These are phyloP conservation scores for Acronicta leporina DNA, from an alignment of 2,888 invertebrate genomes.

Conservation along the genomic window DNA sequence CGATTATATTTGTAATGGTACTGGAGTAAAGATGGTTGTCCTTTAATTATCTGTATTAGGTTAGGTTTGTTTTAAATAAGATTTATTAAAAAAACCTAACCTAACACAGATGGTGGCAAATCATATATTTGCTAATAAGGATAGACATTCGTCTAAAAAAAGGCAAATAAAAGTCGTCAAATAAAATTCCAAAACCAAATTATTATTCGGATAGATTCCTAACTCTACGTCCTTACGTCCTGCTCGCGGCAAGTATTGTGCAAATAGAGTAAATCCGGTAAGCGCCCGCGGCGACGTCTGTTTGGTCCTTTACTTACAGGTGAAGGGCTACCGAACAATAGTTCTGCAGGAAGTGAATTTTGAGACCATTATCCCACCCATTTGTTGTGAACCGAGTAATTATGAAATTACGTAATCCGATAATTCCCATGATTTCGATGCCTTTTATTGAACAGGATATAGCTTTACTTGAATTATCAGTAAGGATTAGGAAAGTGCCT, in stretches of 20 bases:
- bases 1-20: too few relatives aligned
- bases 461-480: not conserved
- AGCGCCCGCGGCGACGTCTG: slow-evolving; percentile 69
- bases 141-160: too few relatives aligned
- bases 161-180: too few relatives aligned
- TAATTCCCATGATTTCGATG: slow-evolving; percentile 21
- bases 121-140: too few relatives aligned
- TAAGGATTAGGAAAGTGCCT: not conserved
- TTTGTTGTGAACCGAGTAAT: slow-evolving; percentile 27
- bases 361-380: slow-evolving; percentile 26
- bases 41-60: too few relatives aligned
- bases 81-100: too few relatives aligned
- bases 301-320: slow-evolving; percentile 62
- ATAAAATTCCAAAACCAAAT: too few relatives aligned
- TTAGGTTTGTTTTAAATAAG: too few relatives aligned
- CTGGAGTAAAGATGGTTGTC: too few relatives aligned
- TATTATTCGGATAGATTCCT: not conserved
- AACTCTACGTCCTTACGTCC: slow-evolving; percentile 17
- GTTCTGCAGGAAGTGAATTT: slow-evolving; percentile 60
- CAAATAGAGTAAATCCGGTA: slow-evolving; percentile 85
- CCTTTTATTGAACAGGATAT: not conserved
- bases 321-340: slow-evolving; percentile 58
- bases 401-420: slow-evolving; percentile 27
- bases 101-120: too few relatives aligned
- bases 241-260: slow-evolving; percentile 72